Evolutionary conservation across 2,113 vertebrate genomes (phyloP), one percentile per base, ranked within the genome.

Genomic region (Hypanus sabinus): DNA sequence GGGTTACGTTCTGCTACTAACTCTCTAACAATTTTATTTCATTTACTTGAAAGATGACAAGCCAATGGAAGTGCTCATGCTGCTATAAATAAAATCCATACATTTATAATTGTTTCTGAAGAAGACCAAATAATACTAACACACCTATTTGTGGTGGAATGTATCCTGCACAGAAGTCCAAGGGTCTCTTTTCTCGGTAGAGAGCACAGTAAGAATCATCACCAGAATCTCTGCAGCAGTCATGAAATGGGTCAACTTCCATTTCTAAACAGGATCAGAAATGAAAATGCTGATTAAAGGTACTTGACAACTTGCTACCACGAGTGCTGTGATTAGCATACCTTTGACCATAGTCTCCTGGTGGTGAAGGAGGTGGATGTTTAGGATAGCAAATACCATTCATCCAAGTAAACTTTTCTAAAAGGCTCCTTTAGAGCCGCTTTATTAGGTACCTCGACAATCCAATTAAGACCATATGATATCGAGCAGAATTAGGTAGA

Each of bases 171-270:
- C 97, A 97, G 95, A 95, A 80, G 0, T 97, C 80, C 18, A 18
- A 94, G 0, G 96, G 96, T 91, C 95, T 95, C 94, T 95, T 96
- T 65, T 95, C 90, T 0, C 33, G 87, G 94, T 97, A 97, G 85
- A 33, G 95, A 7, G 94, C 0, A 0, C 97, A 97, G 85, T 96
- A 94, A 9, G 2, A 94, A 20, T 95, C 94, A 0, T 95, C 96
- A 88, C 96, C 95, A 0, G 95, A 95, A 94, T 95, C 95, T 30
- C 76, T 96, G 94, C 97, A 97, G 88, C 97, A 97, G 96, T 96
- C 96, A 94, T 96, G 94, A 0, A 96, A 95, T 0, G 96, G 27
- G 94, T 96, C 96, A 94, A 95, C 93, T 90, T 97, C 96, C 94
- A 94, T 94, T 1, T 96, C 97, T 97, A 94, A n/a, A 80, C 46